A percentile compares a stretch with the other conserved stretches of the same genome.
phyloP scores from a whole-genome alignment of 2,113 vertebrate genomes.

The Syrrhaptes paradoxus region DNA sequence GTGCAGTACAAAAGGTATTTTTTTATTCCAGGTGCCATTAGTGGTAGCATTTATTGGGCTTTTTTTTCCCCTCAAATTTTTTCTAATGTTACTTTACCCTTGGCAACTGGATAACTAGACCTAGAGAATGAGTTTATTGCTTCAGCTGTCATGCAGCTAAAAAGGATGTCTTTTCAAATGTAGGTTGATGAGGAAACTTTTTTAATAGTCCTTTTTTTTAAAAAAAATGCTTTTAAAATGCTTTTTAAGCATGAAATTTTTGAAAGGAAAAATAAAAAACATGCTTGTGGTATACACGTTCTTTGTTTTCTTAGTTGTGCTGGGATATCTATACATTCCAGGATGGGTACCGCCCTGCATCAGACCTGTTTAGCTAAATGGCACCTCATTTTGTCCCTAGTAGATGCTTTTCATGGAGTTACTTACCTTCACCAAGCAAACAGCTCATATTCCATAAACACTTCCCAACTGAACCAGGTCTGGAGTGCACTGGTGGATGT shows the following conservation, averaged over 20 bases:
- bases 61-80: background rate
- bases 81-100: background rate
- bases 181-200: background rate
- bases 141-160: background rate
- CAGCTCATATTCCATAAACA: background rate
- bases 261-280: background rate
- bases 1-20: background rate
- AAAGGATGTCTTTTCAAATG: background rate
- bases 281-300: background rate
- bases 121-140: background rate
- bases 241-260: background rate
- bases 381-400: background rate
- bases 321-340: background rate
- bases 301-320: background rate
- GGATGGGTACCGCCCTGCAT: background rate
- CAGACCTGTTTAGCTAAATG: background rate
- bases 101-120: background rate
- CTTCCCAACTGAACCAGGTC: background rate
- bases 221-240: background rate
- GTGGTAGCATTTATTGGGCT: background rate
- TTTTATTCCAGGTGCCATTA: background rate
- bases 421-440: background rate
- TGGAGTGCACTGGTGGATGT: background rate
- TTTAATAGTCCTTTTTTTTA: background rate
- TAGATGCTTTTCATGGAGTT: background rate